Evolutionary conservation across 2,888 invertebrate genomes (phyloP), one percentile per base, ranked within the genome.

Genomic region (Listrodromus nycthemerus): DNA sequence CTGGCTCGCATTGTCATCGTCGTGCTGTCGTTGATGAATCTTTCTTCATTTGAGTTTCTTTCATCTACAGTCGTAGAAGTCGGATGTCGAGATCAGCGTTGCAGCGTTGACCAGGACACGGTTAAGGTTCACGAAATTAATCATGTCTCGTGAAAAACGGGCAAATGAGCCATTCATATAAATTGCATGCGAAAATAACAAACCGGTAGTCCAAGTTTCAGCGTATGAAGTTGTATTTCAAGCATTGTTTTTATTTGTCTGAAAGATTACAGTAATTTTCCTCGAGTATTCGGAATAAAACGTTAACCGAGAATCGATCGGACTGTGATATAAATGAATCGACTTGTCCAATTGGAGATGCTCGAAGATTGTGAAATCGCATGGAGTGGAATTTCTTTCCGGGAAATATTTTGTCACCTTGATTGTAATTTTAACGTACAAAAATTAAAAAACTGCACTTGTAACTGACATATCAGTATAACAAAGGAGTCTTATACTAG

Each of bases 101-200:
- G 58, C 69, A 74, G 48, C 37, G 70, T 71, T 73, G 83, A 83
- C 67, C 61, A 33, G 55, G 71, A 52, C 67, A 55, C 24, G 33
- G 83, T 67, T 52, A 80, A 76, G 76, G 80, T 76, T 67, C 66
- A 71, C 80, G 78, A 48, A 81, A 80, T 4, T 30, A 58, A 45
- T 1, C 8, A 30, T 45, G 13, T 6, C 21, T 71, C 2, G 27
- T 30, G 16, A 30, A 58, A 58, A n/a, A 19, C 16, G 27, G n/a
- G 24, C 13, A 71, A 37, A 41, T 21, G 21, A 7, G 41, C 37
- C 55, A 41, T n/a, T 16, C 24, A 24, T 10, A 21, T 21, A 1
- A 48, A 21, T 41, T 2, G 16, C 24, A 27, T 8, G 24, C 1
- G 30, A 27, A 24, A n/a, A 16, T 45, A 24, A 48, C 24, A 41